Conservation (phyloP, 2,113 vertebrate species). For the Sylvicapra grimmia region DNA sequence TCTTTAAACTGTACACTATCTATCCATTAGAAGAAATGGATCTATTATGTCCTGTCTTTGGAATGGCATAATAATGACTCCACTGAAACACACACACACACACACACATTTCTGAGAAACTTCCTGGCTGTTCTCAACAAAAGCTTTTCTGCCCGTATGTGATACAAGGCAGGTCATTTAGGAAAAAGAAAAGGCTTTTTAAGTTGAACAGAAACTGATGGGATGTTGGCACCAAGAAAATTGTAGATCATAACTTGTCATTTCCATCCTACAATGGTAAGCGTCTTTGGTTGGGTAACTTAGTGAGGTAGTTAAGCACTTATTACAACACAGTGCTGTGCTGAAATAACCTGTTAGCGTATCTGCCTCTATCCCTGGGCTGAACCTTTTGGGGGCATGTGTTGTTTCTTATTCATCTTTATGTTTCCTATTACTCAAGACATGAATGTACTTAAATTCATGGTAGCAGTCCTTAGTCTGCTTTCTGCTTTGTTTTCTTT, state of each 20-base stretch:
- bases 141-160: neutral
- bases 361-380: neutral
- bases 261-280: neutral
- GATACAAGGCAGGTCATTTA: neutral
- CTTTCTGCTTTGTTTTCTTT: neutral
- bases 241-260: neutral
- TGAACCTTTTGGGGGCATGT: neutral
- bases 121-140: neutral
- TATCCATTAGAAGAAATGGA: neutral
- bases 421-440: neutral
- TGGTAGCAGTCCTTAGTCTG: neutral
- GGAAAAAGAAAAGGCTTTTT: conserved; percentile 16
- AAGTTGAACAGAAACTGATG: neutral
- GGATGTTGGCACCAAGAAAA: neutral
- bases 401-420: neutral
- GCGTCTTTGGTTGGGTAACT: neutral
- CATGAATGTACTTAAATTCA: neutral
- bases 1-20: conserved; percentile 24
- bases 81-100: neutral
- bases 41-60: conserved; percentile 64
- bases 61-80: conserved; percentile 33
- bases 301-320: neutral
- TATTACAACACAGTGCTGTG: fast-evolving
- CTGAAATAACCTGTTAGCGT: neutral
- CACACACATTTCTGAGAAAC: neutral